Conservation (phyloP, 2,113 vertebrate genomes). For the Carollia perspicillata region DNA sequence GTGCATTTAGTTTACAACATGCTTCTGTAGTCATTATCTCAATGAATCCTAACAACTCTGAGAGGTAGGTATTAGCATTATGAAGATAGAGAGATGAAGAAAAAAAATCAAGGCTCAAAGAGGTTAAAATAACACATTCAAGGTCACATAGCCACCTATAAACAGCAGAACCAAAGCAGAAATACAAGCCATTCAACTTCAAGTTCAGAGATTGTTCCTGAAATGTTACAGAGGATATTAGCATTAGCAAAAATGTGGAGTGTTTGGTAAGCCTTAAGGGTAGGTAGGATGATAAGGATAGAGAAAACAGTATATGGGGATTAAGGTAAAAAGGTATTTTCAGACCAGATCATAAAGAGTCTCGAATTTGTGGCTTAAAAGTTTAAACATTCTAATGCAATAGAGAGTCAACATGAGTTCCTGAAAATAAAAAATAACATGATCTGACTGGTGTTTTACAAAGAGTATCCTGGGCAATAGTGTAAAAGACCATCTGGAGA, state of each 20-base stretch:
- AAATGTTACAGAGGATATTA: conserved; percentile 4
- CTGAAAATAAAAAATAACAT: conserved; percentile 12
- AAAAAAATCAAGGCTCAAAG: neutral
- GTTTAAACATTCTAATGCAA: neutral
- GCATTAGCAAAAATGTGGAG: neutral
- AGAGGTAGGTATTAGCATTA: conserved; percentile 11
- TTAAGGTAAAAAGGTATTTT: neutral
- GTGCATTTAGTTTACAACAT: conserved; percentile 17
- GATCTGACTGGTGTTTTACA: neutral
- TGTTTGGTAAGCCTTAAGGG: conserved; percentile 13
- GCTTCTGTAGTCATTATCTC: conserved; percentile 3
- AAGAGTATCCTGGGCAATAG: conserved; percentile 22
- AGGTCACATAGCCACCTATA: neutral
- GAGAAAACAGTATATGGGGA: neutral
- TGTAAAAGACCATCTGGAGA: conserved; percentile 1
- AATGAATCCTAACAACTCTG: conserved; percentile 31
- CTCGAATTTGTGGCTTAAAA: neutral
- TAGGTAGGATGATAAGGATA: neutral
- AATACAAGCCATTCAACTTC: neutral
- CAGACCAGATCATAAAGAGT: neutral
- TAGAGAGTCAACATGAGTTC: neutral
- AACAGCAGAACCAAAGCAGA: conserved; percentile 25
- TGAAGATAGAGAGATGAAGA: conserved; percentile 30
- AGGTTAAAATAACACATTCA: conserved; percentile 39
- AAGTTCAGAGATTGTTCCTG: neutral